Base-by-base conservation (phyloP, 1,140 invertebrate genomes). In the Hylaeus volcanicus region DNA sequence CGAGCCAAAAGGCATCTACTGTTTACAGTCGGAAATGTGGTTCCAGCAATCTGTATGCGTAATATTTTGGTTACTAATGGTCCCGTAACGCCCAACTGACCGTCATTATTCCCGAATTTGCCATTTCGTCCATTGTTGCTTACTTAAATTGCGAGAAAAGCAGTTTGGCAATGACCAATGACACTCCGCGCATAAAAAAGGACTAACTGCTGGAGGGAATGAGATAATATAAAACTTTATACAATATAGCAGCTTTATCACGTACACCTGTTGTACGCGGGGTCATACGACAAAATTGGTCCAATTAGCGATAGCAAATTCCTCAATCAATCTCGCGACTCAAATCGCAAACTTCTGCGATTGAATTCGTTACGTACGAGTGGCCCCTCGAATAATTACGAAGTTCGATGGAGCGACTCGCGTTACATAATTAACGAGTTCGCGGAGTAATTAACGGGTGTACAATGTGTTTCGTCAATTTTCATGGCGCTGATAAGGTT, bases 401-500 rank as follows among this genome's bases (percentile, higher is more conserved):
- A 65, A 75, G 3, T 53, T 64, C 48, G 48, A 45, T n/a, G 48
- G 26, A 65, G 48, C 61, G 73, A 45, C 48, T 66, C 61, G 51
- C 60, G 48, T 58, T 74, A 45, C 61, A 75, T 75, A 75, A 75
- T 75, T 55, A 66, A 75, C 63, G 61, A 66, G 73, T 75, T 75
- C 43, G 73, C 63, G 39, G 65, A 37, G 73, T 63, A 66, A 75
- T 75, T 75, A 75, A 26, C 51, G 48, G 48, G 0, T 5, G 5
- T 8, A 48, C 61, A 4, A 6, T 51, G 15, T 37, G 15, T 63
- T 66, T 26, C 48, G 15, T 56, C 73, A 55, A 66, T 55, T 66
- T 55, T 37, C 73, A 8, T 56, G 39, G n/a, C 51, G 73, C 5
- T 11, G 63, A 37, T 55, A 66, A 65, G 61, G 26, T 74, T 53